Evolutionary conservation across 2,888 invertebrate genomes (phyloP).

Genomic region (Papilio demoleus): DNA sequence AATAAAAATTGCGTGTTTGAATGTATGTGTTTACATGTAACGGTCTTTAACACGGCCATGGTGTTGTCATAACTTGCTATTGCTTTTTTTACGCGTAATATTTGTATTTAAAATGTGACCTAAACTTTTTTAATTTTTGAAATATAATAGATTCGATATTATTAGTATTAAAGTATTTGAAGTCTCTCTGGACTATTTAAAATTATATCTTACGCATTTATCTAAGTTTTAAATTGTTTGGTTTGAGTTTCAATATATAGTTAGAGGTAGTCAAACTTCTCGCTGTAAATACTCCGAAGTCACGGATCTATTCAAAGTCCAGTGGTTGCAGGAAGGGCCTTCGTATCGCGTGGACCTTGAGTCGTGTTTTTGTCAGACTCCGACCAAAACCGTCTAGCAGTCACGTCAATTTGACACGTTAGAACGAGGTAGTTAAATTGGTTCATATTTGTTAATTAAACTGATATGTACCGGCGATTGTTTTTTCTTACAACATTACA

Average conservation of each 20-base stretch:
- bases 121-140: too few relatives aligned
- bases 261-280: background rate
- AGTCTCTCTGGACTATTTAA: too few relatives aligned
- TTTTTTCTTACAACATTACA: background rate
- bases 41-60: background rate
- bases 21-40: background rate
- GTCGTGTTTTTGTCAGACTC: conserved; percentile 23
- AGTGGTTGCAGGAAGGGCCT: conserved; percentile 31
- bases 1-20: conserved; percentile 22
- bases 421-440: background rate
- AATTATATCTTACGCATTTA: too few relatives aligned
- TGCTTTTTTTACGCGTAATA: background rate
- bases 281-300: conserved; percentile 16
- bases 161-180: too few relatives aligned
- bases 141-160: too few relatives aligned
- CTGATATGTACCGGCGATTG: background rate
- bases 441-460: conserved; percentile 7
- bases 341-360: conserved; percentile 31
- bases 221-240: too few relatives aligned
- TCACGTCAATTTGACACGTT: conserved; percentile 13
- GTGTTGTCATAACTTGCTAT: background rate
- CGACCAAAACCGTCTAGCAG: background rate
- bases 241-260: too few relatives aligned
- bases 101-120: too few relatives aligned
- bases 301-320: conserved; percentile 33